These are phyloP conservation scores for Nomia melanderi DNA, from an alignment of 1,140 invertebrate species.

Conservation along the genomic window DNA sequence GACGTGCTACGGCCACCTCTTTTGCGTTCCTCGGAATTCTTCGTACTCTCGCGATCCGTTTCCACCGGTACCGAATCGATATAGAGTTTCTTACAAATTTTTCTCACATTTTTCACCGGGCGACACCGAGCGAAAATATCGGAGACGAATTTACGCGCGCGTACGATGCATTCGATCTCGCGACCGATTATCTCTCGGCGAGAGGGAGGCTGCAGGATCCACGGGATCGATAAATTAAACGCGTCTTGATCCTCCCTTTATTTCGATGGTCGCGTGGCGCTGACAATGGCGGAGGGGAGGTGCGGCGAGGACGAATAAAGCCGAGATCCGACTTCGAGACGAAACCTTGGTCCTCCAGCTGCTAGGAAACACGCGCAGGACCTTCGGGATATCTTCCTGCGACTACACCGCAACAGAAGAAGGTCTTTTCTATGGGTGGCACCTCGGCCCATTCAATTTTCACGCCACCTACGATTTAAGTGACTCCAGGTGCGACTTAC, in stretches of 20 bases:
- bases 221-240: slow-evolving; percentile 42
- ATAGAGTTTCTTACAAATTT: neutral
- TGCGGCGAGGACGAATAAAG: slow-evolving; percentile 46
- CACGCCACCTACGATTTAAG: slow-evolving; percentile 71
- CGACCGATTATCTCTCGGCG: no score
- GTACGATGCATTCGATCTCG: no score
- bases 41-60: neutral
- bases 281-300: slow-evolving; percentile 48
- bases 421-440: slow-evolving; percentile 40
- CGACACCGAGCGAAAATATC: neutral
- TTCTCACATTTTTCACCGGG: no score
- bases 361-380: slow-evolving; percentile 56
- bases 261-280: slow-evolving; percentile 60
- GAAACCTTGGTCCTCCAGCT: slow-evolving; percentile 58
- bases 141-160: neutral
- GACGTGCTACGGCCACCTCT: slow-evolving; percentile 26
- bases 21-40: slow-evolving; percentile 11
- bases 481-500: slow-evolving; percentile 61
- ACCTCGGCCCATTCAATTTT: slow-evolving; percentile 69
- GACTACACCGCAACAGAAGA: slow-evolving; percentile 38
- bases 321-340: slow-evolving; percentile 48
- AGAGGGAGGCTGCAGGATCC: neutral
- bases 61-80: neutral
- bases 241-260: slow-evolving; percentile 42
- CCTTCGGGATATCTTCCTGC: slow-evolving; percentile 20